phyloP scores from a whole-genome alignment of 2,797 vertebrate genomes.

The Siniperca undulata region DNA sequence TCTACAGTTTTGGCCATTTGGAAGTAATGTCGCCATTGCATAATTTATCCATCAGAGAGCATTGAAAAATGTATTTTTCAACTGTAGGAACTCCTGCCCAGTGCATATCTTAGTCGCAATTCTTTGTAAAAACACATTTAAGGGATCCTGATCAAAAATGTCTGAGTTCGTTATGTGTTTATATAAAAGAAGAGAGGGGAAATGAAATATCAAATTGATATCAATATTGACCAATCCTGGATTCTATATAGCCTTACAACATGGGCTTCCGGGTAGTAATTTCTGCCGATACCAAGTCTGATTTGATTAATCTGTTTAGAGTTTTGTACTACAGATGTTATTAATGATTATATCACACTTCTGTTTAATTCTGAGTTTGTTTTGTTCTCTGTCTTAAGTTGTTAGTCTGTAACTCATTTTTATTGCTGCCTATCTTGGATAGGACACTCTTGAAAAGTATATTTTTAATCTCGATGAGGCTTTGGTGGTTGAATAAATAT shows the following conservation, averaged over 20 bases:
- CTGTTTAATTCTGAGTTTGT: too few relatives aligned
- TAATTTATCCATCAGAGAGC: neutral
- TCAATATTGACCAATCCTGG: too few relatives aligned
- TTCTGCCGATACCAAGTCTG: too few relatives aligned
- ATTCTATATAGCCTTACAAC: too few relatives aligned
- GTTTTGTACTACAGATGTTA: neutral
- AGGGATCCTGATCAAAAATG: neutral
- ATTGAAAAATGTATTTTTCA: too few relatives aligned
- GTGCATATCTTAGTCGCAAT: neutral
- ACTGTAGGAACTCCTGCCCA: too few relatives aligned
- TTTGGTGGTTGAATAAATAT: neutral
- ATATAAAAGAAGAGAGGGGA: neutral
- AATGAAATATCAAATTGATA: neutral
- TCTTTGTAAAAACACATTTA: too few relatives aligned
- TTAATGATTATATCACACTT: neutral
- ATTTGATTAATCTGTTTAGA: neutral
- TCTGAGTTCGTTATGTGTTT: neutral
- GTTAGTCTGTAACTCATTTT: neutral
- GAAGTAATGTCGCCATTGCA: neutral
- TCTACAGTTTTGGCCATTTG: too few relatives aligned
- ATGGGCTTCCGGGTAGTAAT: too few relatives aligned
- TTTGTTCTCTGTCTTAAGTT: too few relatives aligned
- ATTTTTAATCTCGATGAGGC: neutral
- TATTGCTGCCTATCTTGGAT: neutral
- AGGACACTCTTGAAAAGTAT: neutral